phyloP scores from a whole-genome alignment of 2,797 vertebrate species.

The Columba guinea region DNA sequence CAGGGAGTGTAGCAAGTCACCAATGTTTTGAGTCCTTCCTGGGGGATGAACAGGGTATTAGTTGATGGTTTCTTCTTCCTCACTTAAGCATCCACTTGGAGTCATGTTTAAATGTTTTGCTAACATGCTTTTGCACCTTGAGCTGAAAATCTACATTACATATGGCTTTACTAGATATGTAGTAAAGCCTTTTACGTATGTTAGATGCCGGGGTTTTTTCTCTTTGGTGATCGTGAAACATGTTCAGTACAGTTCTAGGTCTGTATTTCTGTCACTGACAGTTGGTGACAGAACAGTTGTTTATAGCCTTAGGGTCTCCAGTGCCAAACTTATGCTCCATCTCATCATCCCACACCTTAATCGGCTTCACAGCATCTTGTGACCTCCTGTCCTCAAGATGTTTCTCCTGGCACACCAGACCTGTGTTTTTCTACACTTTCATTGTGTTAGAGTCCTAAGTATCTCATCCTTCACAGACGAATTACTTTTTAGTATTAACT shows the following conservation, averaged over 20 bases:
- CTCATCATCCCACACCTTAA: background rate
- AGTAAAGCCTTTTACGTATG: background rate
- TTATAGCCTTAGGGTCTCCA: background rate
- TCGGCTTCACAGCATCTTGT: background rate
- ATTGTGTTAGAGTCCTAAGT: background rate
- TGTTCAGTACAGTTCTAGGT: background rate
- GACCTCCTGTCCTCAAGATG: background rate
- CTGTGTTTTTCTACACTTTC: background rate
- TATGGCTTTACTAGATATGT: background rate
- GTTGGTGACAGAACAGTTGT: background rate
- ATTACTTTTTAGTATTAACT: background rate
- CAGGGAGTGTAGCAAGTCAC: accelerated
- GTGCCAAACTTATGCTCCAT: background rate
- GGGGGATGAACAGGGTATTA: background rate
- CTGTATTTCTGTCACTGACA: background rate
- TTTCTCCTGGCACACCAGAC: background rate
- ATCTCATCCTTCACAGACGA: background rate
- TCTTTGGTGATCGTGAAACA: background rate
- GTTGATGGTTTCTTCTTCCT: background rate
- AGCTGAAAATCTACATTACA: background rate
- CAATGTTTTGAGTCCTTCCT: accelerated
- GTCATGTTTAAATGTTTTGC: background rate
- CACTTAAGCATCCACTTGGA: background rate
- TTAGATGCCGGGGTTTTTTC: background rate
- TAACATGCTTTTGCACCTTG: background rate